These are phyloP conservation scores for Choristoneura rosaceana DNA, from an alignment of 2,888 invertebrate species.

Conservation along the genomic window DNA sequence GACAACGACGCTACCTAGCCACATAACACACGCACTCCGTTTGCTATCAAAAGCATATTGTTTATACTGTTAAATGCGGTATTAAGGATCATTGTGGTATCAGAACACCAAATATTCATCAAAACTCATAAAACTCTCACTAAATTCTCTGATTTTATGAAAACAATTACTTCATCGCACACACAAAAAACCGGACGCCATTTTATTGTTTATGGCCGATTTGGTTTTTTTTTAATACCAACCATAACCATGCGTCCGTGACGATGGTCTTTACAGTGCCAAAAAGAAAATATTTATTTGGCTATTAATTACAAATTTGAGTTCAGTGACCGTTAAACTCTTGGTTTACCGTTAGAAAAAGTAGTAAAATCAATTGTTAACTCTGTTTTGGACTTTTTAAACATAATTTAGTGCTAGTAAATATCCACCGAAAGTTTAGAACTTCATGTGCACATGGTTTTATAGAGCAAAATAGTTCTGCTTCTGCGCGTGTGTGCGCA, in stretches of 20 bases:
- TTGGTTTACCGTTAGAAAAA: neutral
- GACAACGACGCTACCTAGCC: conserved; percentile 78
- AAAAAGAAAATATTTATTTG: conserved; percentile 16
- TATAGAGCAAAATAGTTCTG: conserved; percentile 8
- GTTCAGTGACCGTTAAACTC: neutral
- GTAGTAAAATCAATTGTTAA: neutral
- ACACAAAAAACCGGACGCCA: conserved; percentile 85
- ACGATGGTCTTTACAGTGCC: conserved; percentile 34
- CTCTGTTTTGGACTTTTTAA: neutral
- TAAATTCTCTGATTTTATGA: conserved; percentile 62
- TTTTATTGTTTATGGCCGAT: conserved; percentile 83
- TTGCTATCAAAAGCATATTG: conserved; percentile 50
- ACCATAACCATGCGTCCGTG: conserved; percentile 35
- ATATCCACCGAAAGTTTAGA: neutral
- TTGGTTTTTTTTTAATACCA: conserved; percentile 51
- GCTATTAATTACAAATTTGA: conserved; percentile 28
- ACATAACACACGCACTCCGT: conserved; percentile 74
- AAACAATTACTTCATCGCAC: conserved; percentile 83
- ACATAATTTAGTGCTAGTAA: neutral
- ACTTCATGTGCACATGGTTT: conserved; percentile 34
- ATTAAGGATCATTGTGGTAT: conserved; percentile 52
- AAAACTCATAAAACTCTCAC: conserved; percentile 51
- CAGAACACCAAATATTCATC: conserved; percentile 48
- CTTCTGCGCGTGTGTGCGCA: conserved; percentile 23
- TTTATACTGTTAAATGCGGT: conserved; percentile 51